Evolutionary conservation across 2,113 vertebrate genomes (phyloP), one percentile per base, ranked within the genome.

Genomic region (Chaetodon trifascialis): DNA sequence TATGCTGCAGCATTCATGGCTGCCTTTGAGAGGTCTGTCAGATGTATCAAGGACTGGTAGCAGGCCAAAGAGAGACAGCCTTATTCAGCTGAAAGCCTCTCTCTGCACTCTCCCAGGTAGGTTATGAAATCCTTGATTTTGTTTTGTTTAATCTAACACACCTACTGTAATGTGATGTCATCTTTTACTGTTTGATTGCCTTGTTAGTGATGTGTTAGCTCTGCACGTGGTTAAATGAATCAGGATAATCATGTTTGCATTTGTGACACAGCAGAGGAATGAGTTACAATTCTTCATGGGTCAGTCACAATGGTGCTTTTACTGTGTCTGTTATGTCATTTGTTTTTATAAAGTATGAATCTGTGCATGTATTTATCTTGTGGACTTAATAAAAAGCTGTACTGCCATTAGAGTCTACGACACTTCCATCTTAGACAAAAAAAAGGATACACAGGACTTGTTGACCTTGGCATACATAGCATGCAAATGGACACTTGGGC

Each of bases 41-140:
- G 80, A 91, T 90, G 80, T 82, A 83, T 79, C 30, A 77, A 84
- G 77, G 76, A 86, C 88, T 88, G 85, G 63, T 89, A 88, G 85
- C 85, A 92, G 91, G 86, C 86, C 84, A 83, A 60, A 85, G 86
- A 86, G 88, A 90, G 90, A 87, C 85, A 86, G 81, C 59, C 62
- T 90, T 30, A 65, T 38, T 68, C 80, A 84, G 73, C 86, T 91
- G 84, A 91, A 74, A 89, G 76, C 81, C 69, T 81, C 71, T 52
- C 66, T 66, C 84, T 83, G 67, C 84, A 83, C 34, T 77, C 73
- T 81, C 58, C 30, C 86, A 92, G 87, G 90, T 94, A 92, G 88
- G 90, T 87, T 77, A 64, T 38, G 16, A 73, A 75, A 83, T 83
- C 60, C 15, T 69, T 65, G 12, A 60, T 72, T 34, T 64, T 25